Evolutionary conservation across 2,888 invertebrate species (phyloP).

Genomic region (Rhingia campestris): DNA sequence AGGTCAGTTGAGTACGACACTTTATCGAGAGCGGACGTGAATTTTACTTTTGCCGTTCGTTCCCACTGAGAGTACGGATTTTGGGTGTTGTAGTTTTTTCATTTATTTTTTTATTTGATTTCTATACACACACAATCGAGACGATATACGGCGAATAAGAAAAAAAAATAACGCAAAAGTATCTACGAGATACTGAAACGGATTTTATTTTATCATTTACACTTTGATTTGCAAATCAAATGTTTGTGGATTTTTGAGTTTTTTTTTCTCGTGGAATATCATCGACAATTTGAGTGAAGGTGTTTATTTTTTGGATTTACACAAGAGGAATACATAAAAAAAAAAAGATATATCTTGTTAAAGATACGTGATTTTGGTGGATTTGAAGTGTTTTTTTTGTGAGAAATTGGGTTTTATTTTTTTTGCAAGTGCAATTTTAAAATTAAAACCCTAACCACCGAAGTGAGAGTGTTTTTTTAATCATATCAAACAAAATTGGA

Average conservation of each 20-base stretch:
- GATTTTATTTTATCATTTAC: constrained; percentile 19
- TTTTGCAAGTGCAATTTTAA: neutral
- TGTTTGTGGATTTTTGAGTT: constrained; percentile 2
- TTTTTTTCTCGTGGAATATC: neutral
- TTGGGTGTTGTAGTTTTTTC: constrained; percentile 50
- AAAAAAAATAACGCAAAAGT: constrained; percentile 25
- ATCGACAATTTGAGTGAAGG: constrained; percentile 1
- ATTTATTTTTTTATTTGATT: constrained; percentile 43
- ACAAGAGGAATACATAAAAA: constrained; percentile 4
- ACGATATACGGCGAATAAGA: constrained; percentile 9
- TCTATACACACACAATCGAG: constrained; percentile 16
- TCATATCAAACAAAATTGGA: constrained; percentile 49
- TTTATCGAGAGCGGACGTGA: constrained; percentile 67
- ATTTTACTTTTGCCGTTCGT: constrained; percentile 60
- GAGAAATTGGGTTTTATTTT: neutral
- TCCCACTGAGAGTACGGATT: constrained; percentile 55
- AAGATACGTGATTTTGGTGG: constrained; percentile 4
- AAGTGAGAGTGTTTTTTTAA: constrained; percentile 11
- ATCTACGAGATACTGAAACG: constrained; percentile 45
- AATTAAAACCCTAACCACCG: neutral
- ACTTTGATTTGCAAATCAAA: neutral
- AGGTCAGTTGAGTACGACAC: constrained; percentile 71
- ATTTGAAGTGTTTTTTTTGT: neutral
- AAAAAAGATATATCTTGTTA: neutral
- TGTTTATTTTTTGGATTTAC: neutral